Conservation (phyloP, 2,797 vertebrate genomes). For the Acipenser oxyrinchus region DNA sequence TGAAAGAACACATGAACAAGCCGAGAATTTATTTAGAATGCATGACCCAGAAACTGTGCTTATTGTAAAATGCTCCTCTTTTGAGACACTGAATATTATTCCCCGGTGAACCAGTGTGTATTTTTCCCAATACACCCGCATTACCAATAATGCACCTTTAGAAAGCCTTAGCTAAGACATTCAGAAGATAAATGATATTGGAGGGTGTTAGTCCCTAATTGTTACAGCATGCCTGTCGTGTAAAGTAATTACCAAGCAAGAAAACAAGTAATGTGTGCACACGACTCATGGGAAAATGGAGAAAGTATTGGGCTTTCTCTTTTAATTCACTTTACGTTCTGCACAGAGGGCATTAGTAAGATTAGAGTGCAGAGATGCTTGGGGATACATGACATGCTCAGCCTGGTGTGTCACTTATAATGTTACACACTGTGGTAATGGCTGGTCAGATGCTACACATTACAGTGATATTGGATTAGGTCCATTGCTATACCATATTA, state of each 20-base stretch:
- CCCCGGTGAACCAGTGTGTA: no score
- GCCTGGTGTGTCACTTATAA: conserved; percentile 76
- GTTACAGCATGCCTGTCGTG: conserved; percentile 77
- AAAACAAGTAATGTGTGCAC: conserved; percentile 79
- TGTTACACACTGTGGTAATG: conserved; percentile 58
- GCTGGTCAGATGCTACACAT: conserved; percentile 22
- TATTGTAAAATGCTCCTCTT: background rate
- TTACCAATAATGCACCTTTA: no score
- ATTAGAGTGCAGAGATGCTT: conserved; percentile 68
- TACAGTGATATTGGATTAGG: conserved; percentile 30
- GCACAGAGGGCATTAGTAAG: conserved; percentile 86
- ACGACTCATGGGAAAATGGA: conserved; percentile 78
- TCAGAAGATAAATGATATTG: conserved; percentile 78
- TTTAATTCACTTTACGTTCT: conserved; percentile 91
- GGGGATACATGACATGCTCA: conserved; percentile 72
- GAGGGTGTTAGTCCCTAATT: conserved; percentile 76
- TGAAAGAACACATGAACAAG: background rate
- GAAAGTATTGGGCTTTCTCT: conserved; percentile 89
- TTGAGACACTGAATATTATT: background rate
- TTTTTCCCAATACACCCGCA: no score
- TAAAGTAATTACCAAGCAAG: conserved; percentile 89
- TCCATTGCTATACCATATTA: background rate
- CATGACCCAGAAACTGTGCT: background rate
- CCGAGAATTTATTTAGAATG: background rate
- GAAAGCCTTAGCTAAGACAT: no score